A percentile compares a stretch with the other conserved stretches of the same genome.
Conservation (phyloP, 1,140 invertebrate genomes). For the Magallana ariakensis region DNA sequence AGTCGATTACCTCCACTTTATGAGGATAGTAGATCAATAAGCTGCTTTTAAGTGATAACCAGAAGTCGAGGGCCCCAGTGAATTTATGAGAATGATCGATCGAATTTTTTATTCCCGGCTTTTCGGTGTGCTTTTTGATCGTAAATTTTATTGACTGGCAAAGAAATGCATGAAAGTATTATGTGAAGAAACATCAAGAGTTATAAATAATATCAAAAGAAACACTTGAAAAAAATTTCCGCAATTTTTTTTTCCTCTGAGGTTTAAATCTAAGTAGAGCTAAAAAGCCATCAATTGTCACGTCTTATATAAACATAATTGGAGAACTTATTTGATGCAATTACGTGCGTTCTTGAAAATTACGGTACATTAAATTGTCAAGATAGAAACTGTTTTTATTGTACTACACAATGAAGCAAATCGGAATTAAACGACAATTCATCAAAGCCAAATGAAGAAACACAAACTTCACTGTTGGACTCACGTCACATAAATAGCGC, state of each 20-base stretch:
- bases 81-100: neutral
- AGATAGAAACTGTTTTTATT: neutral
- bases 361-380: too few relatives aligned
- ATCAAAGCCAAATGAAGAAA: neutral
- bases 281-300: too few relatives aligned
- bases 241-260: too few relatives aligned
- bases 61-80: neutral
- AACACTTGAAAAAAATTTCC: too few relatives aligned
- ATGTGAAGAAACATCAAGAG: too few relatives aligned
- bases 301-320: too few relatives aligned
- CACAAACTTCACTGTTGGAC: neutral
- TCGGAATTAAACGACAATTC: conserved; percentile 12
- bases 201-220: too few relatives aligned
- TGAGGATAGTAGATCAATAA: conserved; percentile 21
- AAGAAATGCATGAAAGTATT: too few relatives aligned
- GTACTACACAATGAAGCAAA: neutral
- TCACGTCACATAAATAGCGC: neutral
- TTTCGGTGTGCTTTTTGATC: neutral
- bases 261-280: too few relatives aligned
- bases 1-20: conserved; percentile 7
- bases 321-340: too few relatives aligned
- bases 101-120: neutral
- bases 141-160: neutral
- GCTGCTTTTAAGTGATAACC: conserved; percentile 1
- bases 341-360: too few relatives aligned